Evolutionary conservation across 2,797 vertebrate species (phyloP).

Genomic region (Triplophysa yarkandensis): DNA sequence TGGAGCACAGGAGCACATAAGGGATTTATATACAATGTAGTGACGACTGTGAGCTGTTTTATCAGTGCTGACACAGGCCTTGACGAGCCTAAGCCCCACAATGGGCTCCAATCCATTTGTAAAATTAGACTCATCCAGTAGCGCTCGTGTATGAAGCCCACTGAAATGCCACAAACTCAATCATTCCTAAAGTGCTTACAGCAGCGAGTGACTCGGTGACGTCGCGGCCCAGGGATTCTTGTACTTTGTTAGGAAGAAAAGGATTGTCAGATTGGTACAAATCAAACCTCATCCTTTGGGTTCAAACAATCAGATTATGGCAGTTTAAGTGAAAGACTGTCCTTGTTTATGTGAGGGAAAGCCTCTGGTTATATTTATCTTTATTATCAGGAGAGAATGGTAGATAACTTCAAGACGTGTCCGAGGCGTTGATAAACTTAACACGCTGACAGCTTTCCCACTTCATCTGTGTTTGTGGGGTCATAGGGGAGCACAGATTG

Average conservation of each 20-base stretch:
- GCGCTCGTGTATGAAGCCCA: slow-evolving; percentile 74
- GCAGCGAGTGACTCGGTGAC: slow-evolving; percentile 61
- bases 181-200: slow-evolving; percentile 78
- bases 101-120: slow-evolving; percentile 75
- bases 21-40: slow-evolving; percentile 78
- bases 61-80: slow-evolving; percentile 79
- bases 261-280: slow-evolving; percentile 40
- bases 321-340: not conserved
- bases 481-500: not conserved
- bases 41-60: slow-evolving; percentile 73
- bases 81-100: slow-evolving; percentile 76
- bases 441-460: slow-evolving; percentile 14
- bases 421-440: slow-evolving; percentile 22
- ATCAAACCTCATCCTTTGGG: slow-evolving; percentile 24
- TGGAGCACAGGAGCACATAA: slow-evolving; percentile 73
- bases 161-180: slow-evolving; percentile 72
- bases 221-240: slow-evolving; percentile 23
- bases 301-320: slow-evolving; percentile 11
- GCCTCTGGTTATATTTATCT: slow-evolving; percentile 34
- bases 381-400: slow-evolving; percentile 16
- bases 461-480: slow-evolving; percentile 21
- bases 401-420: slow-evolving; percentile 11
- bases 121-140: slow-evolving; percentile 74
- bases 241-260: not conserved
- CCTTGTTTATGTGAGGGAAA: slow-evolving; percentile 5